These are phyloP conservation scores for Drosophila helvetica DNA, from an alignment of 2,888 invertebrate species.

Conservation along the genomic window DNA sequence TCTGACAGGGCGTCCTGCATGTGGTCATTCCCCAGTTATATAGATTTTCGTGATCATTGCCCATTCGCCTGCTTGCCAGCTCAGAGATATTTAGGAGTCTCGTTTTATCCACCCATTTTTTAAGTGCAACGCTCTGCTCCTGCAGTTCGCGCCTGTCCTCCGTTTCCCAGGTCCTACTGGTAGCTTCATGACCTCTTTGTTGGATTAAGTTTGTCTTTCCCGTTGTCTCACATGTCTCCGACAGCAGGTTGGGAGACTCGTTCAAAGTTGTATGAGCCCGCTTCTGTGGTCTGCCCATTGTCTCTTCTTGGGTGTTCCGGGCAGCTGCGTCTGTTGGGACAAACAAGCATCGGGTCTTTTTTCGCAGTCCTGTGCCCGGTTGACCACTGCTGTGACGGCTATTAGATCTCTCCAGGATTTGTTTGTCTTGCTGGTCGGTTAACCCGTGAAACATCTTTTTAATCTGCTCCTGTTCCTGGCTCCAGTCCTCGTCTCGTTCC, in stretches of 20 bases:
- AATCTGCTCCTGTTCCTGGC: background rate
- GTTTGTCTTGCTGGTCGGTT: background rate
- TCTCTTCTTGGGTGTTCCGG: background rate
- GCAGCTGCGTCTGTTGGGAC: background rate
- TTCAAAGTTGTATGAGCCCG: background rate
- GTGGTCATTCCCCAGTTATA: too few species aligned
- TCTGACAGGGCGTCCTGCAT: too few species aligned
- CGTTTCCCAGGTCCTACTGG: too few species aligned
- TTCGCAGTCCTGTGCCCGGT: background rate
- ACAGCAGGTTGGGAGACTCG: background rate
- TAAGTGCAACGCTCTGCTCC: too few species aligned
- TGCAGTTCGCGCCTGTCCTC: too few species aligned
- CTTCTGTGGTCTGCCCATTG: too few species aligned
- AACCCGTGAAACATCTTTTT: background rate
- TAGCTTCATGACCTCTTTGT: background rate
- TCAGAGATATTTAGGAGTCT: background rate
- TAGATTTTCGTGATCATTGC: too few species aligned
- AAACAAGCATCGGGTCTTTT: background rate
- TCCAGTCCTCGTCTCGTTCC: background rate
- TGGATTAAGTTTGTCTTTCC: background rate
- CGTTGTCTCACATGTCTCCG: background rate
- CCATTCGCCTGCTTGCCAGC: background rate
- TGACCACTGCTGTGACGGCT: too few species aligned
- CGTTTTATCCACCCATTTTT: background rate
- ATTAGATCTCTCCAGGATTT: background rate